phyloP scores from a whole-genome alignment of 2,113 vertebrate species.

The Struthio camelus region DNA sequence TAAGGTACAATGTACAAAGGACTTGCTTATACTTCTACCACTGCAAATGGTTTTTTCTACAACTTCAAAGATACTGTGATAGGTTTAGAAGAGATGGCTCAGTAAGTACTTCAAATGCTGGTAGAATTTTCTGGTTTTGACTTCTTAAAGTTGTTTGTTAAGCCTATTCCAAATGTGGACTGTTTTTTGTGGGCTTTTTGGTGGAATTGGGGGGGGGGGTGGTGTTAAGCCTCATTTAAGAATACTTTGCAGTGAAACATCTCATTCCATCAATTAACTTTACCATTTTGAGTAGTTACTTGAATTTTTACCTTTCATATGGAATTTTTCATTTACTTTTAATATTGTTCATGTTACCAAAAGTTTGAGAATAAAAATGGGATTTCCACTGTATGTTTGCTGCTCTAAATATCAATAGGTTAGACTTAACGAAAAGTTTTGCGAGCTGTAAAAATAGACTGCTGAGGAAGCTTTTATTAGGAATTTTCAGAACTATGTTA shows the following conservation, averaged over 20 bases:
- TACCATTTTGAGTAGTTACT: neutral
- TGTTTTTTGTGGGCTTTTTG: fast-evolving
- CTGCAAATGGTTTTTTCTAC: neutral
- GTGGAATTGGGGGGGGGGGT: no score
- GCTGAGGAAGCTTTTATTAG: fast-evolving
- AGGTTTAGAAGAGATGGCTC: neutral
- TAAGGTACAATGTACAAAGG: neutral
- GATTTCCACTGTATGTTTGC: neutral
- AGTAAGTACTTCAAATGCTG: neutral
- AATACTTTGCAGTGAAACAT: neutral
- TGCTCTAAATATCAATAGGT: neutral
- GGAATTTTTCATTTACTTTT: neutral
- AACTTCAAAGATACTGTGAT: neutral
- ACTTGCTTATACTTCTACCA: neutral
- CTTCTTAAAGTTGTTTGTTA: neutral
- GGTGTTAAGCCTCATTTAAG: neutral
- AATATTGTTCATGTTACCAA: neutral
- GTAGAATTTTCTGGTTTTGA: neutral
- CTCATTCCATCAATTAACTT: neutral
- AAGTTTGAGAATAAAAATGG: neutral
- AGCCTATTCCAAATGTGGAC: neutral
- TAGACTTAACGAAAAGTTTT: neutral
- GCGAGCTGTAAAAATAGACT: fast-evolving
- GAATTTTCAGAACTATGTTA: neutral
- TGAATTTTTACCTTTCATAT: neutral